Base-by-base conservation (phyloP, 2,113 vertebrate species). In the Tenebrosternarchus preto region DNA sequence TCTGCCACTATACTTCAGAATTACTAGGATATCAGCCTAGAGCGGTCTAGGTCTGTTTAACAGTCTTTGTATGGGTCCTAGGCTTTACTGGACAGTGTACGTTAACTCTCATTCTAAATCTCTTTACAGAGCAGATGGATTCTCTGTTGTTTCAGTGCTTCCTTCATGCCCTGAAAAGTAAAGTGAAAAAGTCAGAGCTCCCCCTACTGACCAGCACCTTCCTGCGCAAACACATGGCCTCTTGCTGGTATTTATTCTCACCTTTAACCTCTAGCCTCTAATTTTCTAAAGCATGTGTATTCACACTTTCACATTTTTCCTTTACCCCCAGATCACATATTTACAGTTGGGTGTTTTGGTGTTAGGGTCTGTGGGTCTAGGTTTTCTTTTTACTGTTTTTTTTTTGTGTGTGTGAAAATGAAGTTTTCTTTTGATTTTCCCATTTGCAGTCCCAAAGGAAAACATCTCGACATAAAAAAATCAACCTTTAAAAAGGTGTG, bases 401-500 rank as follows among this genome's bases (percentile, higher is more conserved):
- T 3, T 19, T 4, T 46, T 33, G 20, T 6, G 4, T 61, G 17
- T 56, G 5, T 20, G 24, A 77, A 29, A 27, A 27, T 0, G 2
- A 19, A 3, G 53, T 15, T 46, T 33, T 78, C 36, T 55, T n/a
- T 11, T 63, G 4, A 19, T 70, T 31, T 78, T 39, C n/a, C 33
- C n/a, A 80, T 71, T 88, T 88, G 43, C 82, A 99, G 97, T 90
- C 97, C 97, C 36, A 93, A 91, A 88, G 96, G 95, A 90, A 94
- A 90, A 76, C 95, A 96, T 64, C 85, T 99, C 80, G 98, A 99
- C 79, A 92, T 99, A 71, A 99, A 95, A 93, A 99, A 96, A 87
- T 98, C 98, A 78, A 98, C 96, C 87, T 99, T 97, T 85, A 99
- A 94, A 88, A 99, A 99, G 96, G 98, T 98, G 90, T 81, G n/a